phyloP scores from a whole-genome alignment of 92 coral and sea anemone species.

The Epizoanthus rinbou region DNA sequence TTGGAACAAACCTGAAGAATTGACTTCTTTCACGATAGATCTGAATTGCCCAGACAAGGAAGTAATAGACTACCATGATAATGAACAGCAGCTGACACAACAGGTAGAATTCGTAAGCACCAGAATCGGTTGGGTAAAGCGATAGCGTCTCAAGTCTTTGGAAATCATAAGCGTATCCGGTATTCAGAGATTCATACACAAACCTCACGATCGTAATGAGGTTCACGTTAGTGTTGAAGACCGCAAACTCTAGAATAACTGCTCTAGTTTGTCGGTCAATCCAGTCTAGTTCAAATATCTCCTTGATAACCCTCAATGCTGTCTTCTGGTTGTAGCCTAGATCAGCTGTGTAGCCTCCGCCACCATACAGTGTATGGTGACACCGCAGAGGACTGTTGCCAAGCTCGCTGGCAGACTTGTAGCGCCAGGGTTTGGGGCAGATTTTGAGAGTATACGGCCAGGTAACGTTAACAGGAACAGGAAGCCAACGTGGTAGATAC shows the following conservation, averaged over 20 bases:
- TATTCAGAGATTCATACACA: conserved; percentile 35
- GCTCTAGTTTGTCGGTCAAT: conserved; percentile 48
- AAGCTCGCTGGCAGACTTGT: conserved; percentile 22
- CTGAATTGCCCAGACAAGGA: conserved; percentile 24
- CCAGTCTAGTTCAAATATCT: conserved; percentile 37
- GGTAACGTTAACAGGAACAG: conserved; percentile 16
- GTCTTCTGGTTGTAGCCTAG: conserved; percentile 41
- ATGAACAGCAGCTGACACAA: conserved; percentile 49
- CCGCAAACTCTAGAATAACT: conserved; percentile 36
- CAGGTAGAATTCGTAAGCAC: conserved; percentile 30
- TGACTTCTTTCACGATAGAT: conserved; percentile 23
- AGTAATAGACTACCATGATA: conserved; percentile 33
- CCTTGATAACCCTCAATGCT: conserved; percentile 19
- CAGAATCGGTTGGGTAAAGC: conserved; percentile 46
- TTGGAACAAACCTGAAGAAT: conserved; percentile 30
- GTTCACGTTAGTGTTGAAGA: conserved; percentile 44
- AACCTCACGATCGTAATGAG: conserved; percentile 29
- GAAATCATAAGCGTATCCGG: conserved; percentile 37
- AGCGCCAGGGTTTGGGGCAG: conserved; percentile 61
- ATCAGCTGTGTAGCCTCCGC: conserved; percentile 43
- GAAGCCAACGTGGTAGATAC: conserved; percentile 39
- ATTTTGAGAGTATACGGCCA: conserved; percentile 15
- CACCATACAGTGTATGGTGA: conserved; percentile 16
- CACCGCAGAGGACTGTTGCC: background rate
- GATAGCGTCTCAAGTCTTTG: conserved; percentile 41